These are phyloP conservation scores for Scaptomyza hsui DNA, from an alignment of 1,140 invertebrate genomes.

Conservation along the genomic window DNA sequence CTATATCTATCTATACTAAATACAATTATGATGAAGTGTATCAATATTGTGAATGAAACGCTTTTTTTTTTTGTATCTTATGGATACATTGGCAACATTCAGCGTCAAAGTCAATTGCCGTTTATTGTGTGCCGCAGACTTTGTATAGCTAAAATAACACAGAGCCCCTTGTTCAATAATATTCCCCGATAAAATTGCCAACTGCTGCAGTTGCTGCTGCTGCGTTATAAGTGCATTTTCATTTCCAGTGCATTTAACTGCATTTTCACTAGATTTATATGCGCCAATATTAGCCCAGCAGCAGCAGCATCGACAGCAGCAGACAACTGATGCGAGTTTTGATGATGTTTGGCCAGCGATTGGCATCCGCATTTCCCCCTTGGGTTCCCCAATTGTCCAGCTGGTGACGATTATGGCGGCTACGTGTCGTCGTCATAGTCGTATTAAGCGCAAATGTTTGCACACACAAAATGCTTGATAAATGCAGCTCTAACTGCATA, in stretches of 20 bases:
- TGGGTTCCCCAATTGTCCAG: constrained; percentile 1
- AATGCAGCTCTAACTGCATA: constrained; percentile 69
- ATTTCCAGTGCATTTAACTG: constrained; percentile 33
- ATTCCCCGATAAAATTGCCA: constrained; percentile 11
- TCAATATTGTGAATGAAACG: constrained; percentile 47
- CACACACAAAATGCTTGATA: constrained; percentile 78
- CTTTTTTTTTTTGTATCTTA: constrained; percentile 33
- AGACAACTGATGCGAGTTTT: constrained; percentile 51
- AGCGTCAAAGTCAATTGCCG: constrained; percentile 70
- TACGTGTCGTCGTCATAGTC: constrained; percentile 65
- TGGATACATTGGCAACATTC: constrained; percentile 7
- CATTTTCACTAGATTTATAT: constrained; percentile 76
- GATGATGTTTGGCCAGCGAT: constrained; percentile 76
- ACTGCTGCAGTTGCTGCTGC: background rate
- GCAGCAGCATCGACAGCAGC: constrained; percentile 30
- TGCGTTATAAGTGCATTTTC: constrained; percentile 56
- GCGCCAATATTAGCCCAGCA: constrained; percentile 72
- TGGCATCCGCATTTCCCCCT: constrained; percentile 23
- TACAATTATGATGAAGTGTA: constrained; percentile 23
- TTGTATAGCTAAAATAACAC: constrained; percentile 83
- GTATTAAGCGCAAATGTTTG: constrained; percentile 74
- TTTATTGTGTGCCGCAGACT: constrained; percentile 80
- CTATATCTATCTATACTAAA: background rate
- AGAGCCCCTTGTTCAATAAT: constrained; percentile 20
- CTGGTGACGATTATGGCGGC: constrained; percentile 55